Evolutionary conservation across 2,113 vertebrate genomes (phyloP).

Genomic region (Pitta sordida): DNA sequence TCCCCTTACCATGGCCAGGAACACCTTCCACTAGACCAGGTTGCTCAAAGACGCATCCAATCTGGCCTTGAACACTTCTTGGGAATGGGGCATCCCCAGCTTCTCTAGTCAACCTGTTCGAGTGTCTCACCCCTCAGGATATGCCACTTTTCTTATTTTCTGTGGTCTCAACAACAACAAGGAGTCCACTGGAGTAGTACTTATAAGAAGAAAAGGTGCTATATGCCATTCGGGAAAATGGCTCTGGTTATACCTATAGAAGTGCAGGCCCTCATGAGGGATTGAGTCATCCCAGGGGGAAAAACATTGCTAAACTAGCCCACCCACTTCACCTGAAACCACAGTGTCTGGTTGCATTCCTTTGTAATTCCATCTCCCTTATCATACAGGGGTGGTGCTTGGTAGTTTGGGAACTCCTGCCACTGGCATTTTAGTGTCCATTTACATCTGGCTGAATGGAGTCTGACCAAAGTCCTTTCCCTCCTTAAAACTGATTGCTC

Average conservation of each 20-base stretch:
- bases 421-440: not conserved
- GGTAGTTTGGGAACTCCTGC: not conserved
- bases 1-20: not conserved
- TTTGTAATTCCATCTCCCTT: not conserved
- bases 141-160: not conserved
- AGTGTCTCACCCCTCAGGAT: not conserved
- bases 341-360: not conserved
- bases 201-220: not conserved
- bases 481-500: not conserved
- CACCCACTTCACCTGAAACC: not conserved
- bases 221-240: fast-evolving
- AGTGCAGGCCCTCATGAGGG: not conserved
- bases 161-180: not conserved
- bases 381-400: not conserved
- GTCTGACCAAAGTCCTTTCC: not conserved
- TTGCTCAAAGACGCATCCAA: not conserved
- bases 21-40: not conserved
- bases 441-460: not conserved
- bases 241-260: not conserved
- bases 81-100: not conserved
- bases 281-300: not conserved
- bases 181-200: not conserved
- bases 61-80: not conserved
- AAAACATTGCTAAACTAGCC: not conserved
- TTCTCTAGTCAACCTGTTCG: not conserved